Conservation (phyloP, 2,888 invertebrate species). For the Frankliniella fusca region DNA sequence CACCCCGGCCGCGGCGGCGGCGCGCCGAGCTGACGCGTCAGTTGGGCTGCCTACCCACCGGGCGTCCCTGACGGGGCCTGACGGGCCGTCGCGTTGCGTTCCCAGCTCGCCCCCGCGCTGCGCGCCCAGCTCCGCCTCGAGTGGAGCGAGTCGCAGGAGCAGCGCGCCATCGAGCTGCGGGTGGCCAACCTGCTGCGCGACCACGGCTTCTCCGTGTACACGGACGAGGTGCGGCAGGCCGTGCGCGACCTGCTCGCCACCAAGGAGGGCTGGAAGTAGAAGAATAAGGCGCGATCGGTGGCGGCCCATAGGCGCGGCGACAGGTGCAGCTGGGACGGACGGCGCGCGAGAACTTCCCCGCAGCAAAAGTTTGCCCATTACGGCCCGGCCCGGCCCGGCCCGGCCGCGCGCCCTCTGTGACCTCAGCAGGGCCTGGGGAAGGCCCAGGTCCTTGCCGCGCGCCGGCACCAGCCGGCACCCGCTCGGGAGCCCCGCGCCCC, state of each 20-base stretch:
- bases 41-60: background rate
- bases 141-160: background rate
- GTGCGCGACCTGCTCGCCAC: background rate
- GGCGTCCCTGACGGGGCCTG: background rate
- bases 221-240: background rate
- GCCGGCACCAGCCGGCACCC: too few relatives aligned
- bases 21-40: background rate
- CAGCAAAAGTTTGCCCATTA: background rate
- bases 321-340: too few relatives aligned
- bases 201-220: background rate
- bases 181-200: background rate
- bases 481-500: too few relatives aligned
- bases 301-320: background rate
- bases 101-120: background rate
- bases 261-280: slow-evolving; percentile 6
- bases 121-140: background rate
- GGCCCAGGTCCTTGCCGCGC: too few relatives aligned
- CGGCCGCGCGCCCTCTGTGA: background rate
- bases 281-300: background rate
- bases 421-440: too few relatives aligned
- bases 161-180: slow-evolving; percentile 7
- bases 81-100: background rate
- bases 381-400: background rate
- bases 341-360: too few relatives aligned
- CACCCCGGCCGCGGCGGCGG: too few relatives aligned